A percentile compares a stretch with the other conserved stretches of the same genome.
phyloP scores from a whole-genome alignment of 2,113 vertebrate genomes.

The Chaetops frenatus region DNA sequence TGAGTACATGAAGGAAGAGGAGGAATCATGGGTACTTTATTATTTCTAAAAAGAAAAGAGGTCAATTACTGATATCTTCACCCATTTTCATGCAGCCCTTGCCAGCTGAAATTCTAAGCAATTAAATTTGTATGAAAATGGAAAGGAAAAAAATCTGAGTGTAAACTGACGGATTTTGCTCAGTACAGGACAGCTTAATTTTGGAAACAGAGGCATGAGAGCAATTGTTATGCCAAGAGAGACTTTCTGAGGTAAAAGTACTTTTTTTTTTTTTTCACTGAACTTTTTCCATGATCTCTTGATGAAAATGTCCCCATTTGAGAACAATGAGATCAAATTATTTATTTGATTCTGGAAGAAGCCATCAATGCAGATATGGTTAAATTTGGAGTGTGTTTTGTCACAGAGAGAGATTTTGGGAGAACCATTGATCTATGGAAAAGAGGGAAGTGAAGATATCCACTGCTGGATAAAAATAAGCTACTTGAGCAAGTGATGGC shows the following conservation, averaged over 20 bases:
- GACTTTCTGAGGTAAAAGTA: background rate
- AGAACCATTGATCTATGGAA: slow-evolving; percentile 25
- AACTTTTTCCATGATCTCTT: background rate
- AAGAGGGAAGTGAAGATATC: slow-evolving; percentile 62
- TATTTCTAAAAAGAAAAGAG: background rate
- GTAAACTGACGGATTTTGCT: background rate
- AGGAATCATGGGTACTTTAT: background rate
- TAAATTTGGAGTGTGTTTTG: background rate
- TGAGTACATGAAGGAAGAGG: background rate
- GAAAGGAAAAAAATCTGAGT: background rate
- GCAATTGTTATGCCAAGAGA: background rate
- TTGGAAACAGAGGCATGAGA: background rate
- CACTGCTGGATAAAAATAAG: slow-evolving; percentile 59
- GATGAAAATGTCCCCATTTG: background rate
- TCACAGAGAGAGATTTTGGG: background rate
- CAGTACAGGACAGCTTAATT: background rate
- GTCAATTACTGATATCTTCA: background rate
- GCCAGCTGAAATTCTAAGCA: background rate
- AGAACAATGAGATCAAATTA: background rate
- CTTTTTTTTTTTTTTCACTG: background rate
- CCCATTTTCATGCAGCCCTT: background rate
- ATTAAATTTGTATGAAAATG: background rate
- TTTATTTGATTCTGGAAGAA: background rate
- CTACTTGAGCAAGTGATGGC: slow-evolving; percentile 58
- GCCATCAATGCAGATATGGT: background rate